Base-by-base conservation (phyloP, 2,888 invertebrate species). In the Megaustenia siamemsis region DNA sequence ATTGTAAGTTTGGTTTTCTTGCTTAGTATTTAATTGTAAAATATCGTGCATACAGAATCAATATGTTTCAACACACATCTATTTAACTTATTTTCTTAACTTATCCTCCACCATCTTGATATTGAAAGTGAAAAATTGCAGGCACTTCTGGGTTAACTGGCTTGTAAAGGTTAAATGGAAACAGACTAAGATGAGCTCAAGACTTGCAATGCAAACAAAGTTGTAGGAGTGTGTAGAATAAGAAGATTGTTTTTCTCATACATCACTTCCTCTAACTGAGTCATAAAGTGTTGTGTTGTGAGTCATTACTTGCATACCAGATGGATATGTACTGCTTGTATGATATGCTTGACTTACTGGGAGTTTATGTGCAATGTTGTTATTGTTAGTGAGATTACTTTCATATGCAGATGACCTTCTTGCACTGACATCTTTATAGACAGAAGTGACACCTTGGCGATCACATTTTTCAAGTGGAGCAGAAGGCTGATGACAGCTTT, bases 191-290 rank as follows among this genome's bases (percentile, higher is more conserved):
- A n/a, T n/a, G n/a, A n/a, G n/a, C n/a, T n/a, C n/a, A n/a, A n/a
- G n/a, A n/a, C n/a, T n/a, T n/a, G n/a, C n/a, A n/a, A n/a, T n/a
- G n/a, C n/a, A n/a, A n/a, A n/a, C n/a, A n/a, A n/a, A n/a, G n/a
- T n/a, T n/a, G n/a, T n/a, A n/a, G n/a, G n/a, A n/a, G n/a, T n/a
- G n/a, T n/a, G n/a, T n/a, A n/a, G n/a, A n/a, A n/a, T n/a, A n/a
- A n/a, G n/a, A n/a, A n/a, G n/a, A n/a, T 21, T 12, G 8, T 68
- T 10, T 71, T n/a, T 76, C 53, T 85, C 73, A 90, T n/a, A 90
- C 90, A 87, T 90, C 90, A 86, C 89, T 90, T 12, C 90, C 90
- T 81, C 87, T 84, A 28, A 90, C 83, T 71, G 88, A 87, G 49
- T 88, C 88, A 73, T 88, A 88, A 40, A 73, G 82, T 28, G 87